phyloP scores from a whole-genome alignment of 2,113 vertebrate genomes.

The Fukomys damarensis region DNA sequence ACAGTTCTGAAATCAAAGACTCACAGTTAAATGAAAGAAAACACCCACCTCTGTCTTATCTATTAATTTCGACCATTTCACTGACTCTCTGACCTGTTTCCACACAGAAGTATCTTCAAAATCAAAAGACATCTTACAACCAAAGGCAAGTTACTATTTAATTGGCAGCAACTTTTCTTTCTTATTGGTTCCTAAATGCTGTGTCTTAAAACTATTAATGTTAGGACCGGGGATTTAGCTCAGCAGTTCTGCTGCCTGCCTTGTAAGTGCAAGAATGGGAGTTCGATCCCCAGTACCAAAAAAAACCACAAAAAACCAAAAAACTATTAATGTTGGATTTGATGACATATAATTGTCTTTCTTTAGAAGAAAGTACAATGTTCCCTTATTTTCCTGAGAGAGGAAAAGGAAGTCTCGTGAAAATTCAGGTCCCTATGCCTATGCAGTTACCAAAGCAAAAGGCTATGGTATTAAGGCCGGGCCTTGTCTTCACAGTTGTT shows the following conservation, averaged over 20 bases:
- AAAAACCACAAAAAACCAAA: no score
- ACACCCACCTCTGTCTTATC: background rate
- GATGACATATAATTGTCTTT: background rate
- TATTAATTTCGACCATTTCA: background rate
- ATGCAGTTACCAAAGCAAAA: background rate
- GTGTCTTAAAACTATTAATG: conserved; percentile 9
- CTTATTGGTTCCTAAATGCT: background rate
- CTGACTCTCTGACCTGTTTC: background rate
- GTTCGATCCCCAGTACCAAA: no score
- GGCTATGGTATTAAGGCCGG: fast-evolving
- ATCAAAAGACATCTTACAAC: background rate
- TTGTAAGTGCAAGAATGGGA: no score
- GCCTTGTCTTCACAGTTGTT: background rate
- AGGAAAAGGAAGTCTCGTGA: background rate
- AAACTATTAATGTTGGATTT: background rate
- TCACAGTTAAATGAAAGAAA: background rate
- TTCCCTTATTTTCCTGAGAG: conserved; percentile 18
- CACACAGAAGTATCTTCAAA: background rate
- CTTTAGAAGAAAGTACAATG: background rate
- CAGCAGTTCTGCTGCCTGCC: no score
- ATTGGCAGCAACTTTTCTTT: background rate
- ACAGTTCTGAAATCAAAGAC: conserved; percentile 91
- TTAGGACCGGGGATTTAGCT: no score
- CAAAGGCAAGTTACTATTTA: background rate
- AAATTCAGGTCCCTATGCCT: background rate